phyloP scores from a whole-genome alignment of 2,888 invertebrate genomes.

The Harpalus rubripes region DNA sequence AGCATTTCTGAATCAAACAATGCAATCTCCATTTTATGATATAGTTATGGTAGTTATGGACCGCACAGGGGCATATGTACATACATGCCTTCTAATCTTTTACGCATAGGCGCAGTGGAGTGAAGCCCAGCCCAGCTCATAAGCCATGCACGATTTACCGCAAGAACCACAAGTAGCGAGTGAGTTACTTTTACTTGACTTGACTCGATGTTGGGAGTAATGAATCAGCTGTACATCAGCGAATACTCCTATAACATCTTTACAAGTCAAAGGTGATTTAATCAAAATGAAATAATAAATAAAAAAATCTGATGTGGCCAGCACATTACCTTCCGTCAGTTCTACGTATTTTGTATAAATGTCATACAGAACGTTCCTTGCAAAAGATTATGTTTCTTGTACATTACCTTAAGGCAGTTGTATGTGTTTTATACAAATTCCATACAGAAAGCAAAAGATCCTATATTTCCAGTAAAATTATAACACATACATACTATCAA shows the following conservation, averaged over 20 bases:
- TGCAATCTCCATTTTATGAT: slow-evolving; percentile 7
- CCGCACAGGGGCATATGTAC: slow-evolving; percentile 16
- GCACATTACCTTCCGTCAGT: too few relatives aligned
- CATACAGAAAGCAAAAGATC: too few relatives aligned
- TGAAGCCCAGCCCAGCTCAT: background rate
- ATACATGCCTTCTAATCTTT: slow-evolving; percentile 28
- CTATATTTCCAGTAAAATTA: too few relatives aligned
- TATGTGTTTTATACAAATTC: too few relatives aligned
- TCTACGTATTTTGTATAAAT: too few relatives aligned
- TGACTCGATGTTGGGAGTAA: background rate
- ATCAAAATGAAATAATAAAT: too few relatives aligned
- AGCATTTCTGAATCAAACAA: background rate
- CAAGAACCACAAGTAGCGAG: slow-evolving; percentile 36
- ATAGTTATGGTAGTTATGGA: slow-evolving; percentile 10
- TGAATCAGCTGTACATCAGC: slow-evolving; percentile 9
- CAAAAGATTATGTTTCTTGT: too few relatives aligned
- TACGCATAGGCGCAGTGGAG: slow-evolving; percentile 10
- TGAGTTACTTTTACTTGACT: background rate
- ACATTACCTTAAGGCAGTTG: too few relatives aligned
- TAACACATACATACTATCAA: too few relatives aligned
- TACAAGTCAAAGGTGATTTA: background rate
- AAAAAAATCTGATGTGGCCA: too few relatives aligned
- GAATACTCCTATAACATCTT: background rate
- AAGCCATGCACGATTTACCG: slow-evolving; percentile 17
- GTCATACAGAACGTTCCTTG: too few relatives aligned